Conservation (phyloP, 64 coral and sea anemone genomes). For the Pocillopora damicornis region DNA sequence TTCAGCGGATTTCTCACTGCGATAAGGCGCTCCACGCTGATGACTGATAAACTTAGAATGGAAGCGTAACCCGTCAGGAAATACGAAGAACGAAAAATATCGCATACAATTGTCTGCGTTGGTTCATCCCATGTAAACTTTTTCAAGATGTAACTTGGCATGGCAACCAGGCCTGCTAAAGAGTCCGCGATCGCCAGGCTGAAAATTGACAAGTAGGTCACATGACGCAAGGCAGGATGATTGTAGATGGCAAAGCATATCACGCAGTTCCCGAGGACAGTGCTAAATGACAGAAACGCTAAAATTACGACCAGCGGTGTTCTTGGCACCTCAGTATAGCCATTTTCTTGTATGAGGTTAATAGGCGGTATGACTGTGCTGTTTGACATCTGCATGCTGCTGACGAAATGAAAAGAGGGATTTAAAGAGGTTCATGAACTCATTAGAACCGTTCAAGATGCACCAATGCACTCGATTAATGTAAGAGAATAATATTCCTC, state of each 20-base stretch:
- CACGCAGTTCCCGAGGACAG: slow-evolving; percentile 50
- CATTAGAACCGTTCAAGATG: too few relatives aligned
- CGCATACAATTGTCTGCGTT: slow-evolving; percentile 50
- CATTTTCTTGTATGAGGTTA: not conserved
- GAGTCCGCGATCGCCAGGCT: slow-evolving; percentile 92
- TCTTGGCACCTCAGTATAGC: not conserved
- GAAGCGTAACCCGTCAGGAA: slow-evolving; percentile 90
- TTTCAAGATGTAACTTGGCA: slow-evolving; percentile 89
- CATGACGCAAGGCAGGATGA: slow-evolving; percentile 47
- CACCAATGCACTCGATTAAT: too few relatives aligned
- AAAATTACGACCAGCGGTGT: slow-evolving; percentile 11
- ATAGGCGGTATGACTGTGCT: not conserved
- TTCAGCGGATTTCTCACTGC: slow-evolving; percentile 77
- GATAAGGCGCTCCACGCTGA: slow-evolving; percentile 86
- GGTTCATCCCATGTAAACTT: slow-evolving; percentile 53
- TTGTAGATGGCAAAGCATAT: slow-evolving; percentile 48
- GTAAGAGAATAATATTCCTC: too few relatives aligned
- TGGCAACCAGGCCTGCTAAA: slow-evolving; percentile 82
- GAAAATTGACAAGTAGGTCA: slow-evolving; percentile 44
- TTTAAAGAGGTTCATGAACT: not conserved
- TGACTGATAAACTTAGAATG: slow-evolving; percentile 75
- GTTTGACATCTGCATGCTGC: slow-evolving; percentile 8
- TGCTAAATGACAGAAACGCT: slow-evolving; percentile 39
- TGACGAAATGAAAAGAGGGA: too few relatives aligned
- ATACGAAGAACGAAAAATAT: slow-evolving; percentile 87